Conservation (phyloP, 2,888 invertebrate species). For the Erpobdella octoculata region DNA sequence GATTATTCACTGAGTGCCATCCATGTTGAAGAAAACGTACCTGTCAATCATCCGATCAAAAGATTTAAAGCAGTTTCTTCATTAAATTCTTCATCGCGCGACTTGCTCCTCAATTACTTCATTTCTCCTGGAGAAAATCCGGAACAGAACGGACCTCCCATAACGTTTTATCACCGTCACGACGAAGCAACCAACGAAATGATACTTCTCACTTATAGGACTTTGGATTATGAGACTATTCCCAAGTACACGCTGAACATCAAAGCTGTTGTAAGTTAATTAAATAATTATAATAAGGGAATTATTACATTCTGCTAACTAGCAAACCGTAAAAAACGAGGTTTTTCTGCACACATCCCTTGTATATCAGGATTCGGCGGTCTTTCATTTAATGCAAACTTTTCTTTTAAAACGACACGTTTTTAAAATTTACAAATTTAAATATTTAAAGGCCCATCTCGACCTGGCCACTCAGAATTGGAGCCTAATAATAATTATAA, state of each 20-base stretch:
- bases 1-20: conserved; percentile 35
- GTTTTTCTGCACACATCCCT: no score
- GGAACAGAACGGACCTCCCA: conserved; percentile 38
- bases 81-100: neutral
- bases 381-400: no score
- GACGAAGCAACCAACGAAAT: conserved; percentile 38
- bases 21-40: conserved; percentile 36
- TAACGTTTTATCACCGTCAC: conserved; percentile 35
- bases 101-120: conserved; percentile 35
- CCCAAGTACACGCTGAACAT: conserved; percentile 38
- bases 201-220: conserved; percentile 37
- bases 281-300: no score
- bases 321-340: no score
- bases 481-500: no score
- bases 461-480: no score
- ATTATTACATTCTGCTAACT: no score
- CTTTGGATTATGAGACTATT: conserved; percentile 38
- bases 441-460: no score
- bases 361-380: no score
- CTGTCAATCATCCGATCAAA: conserved; percentile 35
- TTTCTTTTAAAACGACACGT: no score
- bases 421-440: no score
- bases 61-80: conserved; percentile 34
- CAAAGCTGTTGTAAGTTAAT: conserved; percentile 38
- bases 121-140: conserved; percentile 37